Base-by-base conservation (phyloP, 2,113 vertebrate genomes). In the Chauna torquata region DNA sequence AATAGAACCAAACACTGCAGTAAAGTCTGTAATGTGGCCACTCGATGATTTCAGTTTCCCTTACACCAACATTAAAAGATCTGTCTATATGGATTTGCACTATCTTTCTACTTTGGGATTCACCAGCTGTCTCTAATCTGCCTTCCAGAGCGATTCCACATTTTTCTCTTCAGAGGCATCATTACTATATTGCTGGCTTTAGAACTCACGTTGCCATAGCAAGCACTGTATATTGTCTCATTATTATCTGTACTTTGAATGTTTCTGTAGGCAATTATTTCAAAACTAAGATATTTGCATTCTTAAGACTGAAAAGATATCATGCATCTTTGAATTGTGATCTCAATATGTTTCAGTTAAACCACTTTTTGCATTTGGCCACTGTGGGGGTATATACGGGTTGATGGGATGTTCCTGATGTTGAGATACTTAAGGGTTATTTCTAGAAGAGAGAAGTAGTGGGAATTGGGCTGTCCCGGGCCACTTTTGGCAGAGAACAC, bases 171-270 rank as follows among this genome's bases (percentile, higher is more conserved):
- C 91, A 82, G 91, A 91, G 17, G 8, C 58, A 76, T 79, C 52
- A 59, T 87, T 91, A 72, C 57, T 19, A 23, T 38, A 57, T 72
- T 52, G 25, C 61, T 84, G 66, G 47, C 69, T 91, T 96, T 69
- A 89, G 65, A 91, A 84, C 74, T 79, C 44, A 68, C 3, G 84
- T 94, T 95, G 77, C 78, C 82, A 89, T 95, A 92, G 91, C 69
- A 92, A 95, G 81, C 34, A 8, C 16, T 82, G 44, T 0, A 0
- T 50, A 52, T 86, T 75, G 55, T 87, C 83, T 85, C 2, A 0
- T 55, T 75, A 59, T 86, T 86, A 87, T 72, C 94, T 95, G 36
- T 79, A 47, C n/a, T 96, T 91, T 92, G 52, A 92, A 95, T 52
- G 69, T 4, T 95, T 82, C 65, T 17, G 3, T n/a, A 79, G 47